Evolutionary conservation across 1,140 invertebrate genomes (phyloP).

Genomic region (Neodiprion pinetum): DNA sequence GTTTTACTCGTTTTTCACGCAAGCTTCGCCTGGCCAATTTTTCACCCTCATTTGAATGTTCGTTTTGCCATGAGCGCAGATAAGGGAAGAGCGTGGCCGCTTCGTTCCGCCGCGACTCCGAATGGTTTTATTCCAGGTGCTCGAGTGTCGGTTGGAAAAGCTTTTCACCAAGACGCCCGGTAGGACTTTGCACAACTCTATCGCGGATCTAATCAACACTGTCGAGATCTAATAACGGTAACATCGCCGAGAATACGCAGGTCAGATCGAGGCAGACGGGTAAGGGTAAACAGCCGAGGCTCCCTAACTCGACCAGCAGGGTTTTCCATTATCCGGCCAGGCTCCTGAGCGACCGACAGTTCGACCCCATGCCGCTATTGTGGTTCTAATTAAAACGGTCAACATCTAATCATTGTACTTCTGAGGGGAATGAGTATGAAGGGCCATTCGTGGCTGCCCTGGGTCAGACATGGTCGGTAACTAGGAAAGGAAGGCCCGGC

Average conservation of each 20-base stretch:
- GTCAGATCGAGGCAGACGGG: not conserved
- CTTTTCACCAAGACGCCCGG: no score
- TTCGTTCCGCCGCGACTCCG: no score
- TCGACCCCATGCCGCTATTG: not conserved
- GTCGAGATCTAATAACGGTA: not conserved
- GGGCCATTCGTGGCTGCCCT: not conserved
- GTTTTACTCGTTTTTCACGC: no score
- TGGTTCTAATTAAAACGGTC: not conserved
- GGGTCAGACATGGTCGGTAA: not conserved
- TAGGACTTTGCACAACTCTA: not conserved
- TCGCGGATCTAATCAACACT: not conserved
- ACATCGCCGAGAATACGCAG: not conserved
- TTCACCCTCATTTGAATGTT: no score
- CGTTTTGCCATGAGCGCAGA: no score
- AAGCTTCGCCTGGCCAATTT: no score
- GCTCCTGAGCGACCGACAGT: not conserved
- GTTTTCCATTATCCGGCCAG: not conserved
- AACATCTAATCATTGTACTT: constrained; percentile 5
- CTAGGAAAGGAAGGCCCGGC: not conserved
- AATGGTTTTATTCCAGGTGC: no score
- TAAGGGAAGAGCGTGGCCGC: no score
- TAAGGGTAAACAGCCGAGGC: not conserved
- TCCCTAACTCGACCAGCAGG: not conserved
- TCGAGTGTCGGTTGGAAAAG: no score
- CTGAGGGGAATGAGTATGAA: not conserved